Percentiles rank a stretch among this genome's conserved stretches.
phyloP scores from a whole-genome alignment of 2,113 vertebrate species.

The Aegotheles bennettii region DNA sequence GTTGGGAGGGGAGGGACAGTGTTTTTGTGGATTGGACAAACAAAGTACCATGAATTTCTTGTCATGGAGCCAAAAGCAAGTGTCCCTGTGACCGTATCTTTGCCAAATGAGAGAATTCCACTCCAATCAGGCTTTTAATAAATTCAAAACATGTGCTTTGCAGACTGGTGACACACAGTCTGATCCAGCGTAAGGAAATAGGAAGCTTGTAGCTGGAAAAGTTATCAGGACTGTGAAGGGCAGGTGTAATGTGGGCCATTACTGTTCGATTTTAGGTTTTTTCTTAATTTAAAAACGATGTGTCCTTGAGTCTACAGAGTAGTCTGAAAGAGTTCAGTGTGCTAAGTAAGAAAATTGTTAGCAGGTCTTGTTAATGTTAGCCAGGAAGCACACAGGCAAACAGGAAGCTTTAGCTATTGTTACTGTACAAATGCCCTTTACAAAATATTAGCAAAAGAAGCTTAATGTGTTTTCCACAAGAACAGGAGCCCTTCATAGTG shows the following conservation, averaged over 20 bases:
- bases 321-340: conserved; percentile 61
- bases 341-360: conserved; percentile 62
- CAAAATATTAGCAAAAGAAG: conserved; percentile 56
- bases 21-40: conserved; percentile 27
- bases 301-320: not conserved
- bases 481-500: conserved; percentile 52
- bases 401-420: conserved; percentile 68
- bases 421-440: conserved; percentile 66
- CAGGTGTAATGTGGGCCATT: conserved; percentile 10
- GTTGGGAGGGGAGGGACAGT: conserved; percentile 5
- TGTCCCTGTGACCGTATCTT: not conserved
- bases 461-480: conserved; percentile 64
- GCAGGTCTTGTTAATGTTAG: conserved; percentile 54
- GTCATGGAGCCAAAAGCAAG: not conserved
- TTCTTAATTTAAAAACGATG: accelerated
- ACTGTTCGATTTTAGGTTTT: not conserved
- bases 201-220: not conserved
- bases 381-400: conserved; percentile 65
- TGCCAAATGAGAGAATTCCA: conserved; percentile 42
- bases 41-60: conserved; percentile 31
- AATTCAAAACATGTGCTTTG: conserved; percentile 43
- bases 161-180: conserved; percentile 17
- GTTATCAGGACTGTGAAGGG: conserved; percentile 1
- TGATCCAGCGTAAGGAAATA: conserved; percentile 2
- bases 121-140: not conserved